Evolutionary conservation across 1,140 invertebrate species (phyloP).

Genomic region (Eupeodes corollae): DNA sequence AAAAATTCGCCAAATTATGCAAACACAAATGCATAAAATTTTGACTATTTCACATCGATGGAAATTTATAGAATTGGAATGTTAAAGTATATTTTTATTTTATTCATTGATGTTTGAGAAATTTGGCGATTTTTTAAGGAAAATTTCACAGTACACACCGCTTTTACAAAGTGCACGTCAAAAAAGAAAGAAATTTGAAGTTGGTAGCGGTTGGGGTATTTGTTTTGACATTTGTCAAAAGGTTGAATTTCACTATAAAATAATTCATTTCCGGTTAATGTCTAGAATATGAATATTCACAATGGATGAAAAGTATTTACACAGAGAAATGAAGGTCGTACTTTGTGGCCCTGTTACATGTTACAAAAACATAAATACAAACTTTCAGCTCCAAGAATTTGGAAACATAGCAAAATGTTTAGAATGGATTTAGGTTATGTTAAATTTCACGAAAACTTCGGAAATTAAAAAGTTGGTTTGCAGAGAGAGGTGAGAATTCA

Average conservation of each 20-base stretch:
- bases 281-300: neutral
- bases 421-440: too few species aligned
- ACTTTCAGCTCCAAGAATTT: too few species aligned
- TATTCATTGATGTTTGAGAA: slow-evolving; percentile 10
- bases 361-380: too few species aligned
- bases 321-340: too few species aligned
- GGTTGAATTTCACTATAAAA: neutral
- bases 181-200: slow-evolving; percentile 28
- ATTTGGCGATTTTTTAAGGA: slow-evolving; percentile 16
- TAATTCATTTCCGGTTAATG: slow-evolving; percentile 3
- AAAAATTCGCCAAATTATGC: neutral
- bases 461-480: too few species aligned
- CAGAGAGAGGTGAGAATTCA: too few species aligned
- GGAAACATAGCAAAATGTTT: too few species aligned
- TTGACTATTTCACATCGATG: slow-evolving; percentile 4
- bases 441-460: too few species aligned
- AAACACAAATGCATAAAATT: slow-evolving; percentile 1
- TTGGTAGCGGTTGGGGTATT: slow-evolving; percentile 13
- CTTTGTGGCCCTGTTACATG: too few species aligned
- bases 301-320: too few species aligned
- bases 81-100: neutral
- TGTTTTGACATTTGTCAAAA: slow-evolving; percentile 3
- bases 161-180: slow-evolving; percentile 28
- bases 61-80: slow-evolving; percentile 15
- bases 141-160: slow-evolving; percentile 23